Conservation (phyloP, 2,888 invertebrate species). For the Digitonthophagus gazella region DNA sequence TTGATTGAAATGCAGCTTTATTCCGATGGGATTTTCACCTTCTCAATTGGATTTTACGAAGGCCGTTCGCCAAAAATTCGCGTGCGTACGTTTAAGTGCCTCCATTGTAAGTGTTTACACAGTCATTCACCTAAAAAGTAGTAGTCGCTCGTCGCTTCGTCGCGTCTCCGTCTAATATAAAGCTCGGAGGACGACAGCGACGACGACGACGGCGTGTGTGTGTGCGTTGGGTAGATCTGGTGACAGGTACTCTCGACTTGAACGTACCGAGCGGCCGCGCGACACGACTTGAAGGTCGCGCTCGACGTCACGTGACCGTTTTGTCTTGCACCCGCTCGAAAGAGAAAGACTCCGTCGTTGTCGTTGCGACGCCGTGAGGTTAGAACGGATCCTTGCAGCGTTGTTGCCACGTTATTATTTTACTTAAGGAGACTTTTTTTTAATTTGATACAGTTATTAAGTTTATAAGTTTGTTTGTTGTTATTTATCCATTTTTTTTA, state of each 20-base stretch:
- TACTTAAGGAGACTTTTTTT: too few relatives aligned
- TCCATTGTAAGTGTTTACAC: constrained; percentile 39
- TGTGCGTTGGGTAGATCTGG: constrained; percentile 31
- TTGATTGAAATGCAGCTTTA: too few relatives aligned
- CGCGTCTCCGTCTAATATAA: constrained; percentile 34
- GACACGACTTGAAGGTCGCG: constrained; percentile 54
- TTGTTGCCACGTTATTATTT: constrained; percentile 15
- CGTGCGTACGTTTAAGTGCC: constrained; percentile 13
- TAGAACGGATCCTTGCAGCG: constrained; percentile 20
- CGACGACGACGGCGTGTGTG: too few relatives aligned
- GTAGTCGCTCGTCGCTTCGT: constrained; percentile 34
- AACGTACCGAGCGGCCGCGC: constrained; percentile 41
- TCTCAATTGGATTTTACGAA: constrained; percentile 26
- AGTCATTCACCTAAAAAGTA: constrained; percentile 44
- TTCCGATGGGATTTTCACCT: too few relatives aligned
- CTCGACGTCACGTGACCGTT: constrained; percentile 54
- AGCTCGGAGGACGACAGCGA: too few relatives aligned
- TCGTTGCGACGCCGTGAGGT: constrained; percentile 8
- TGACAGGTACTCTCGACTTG: constrained; percentile 45
- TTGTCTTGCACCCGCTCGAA: constrained; percentile 30
- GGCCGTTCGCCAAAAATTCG: background rate
- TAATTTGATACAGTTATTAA: too few relatives aligned
- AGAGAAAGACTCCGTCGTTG: constrained; percentile 1
- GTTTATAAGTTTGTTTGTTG: too few relatives aligned
- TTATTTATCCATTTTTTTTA: too few relatives aligned